These are phyloP conservation scores for Tachypleus tridentatus DNA, from an alignment of 1,140 invertebrate species.

Conservation along the genomic window DNA sequence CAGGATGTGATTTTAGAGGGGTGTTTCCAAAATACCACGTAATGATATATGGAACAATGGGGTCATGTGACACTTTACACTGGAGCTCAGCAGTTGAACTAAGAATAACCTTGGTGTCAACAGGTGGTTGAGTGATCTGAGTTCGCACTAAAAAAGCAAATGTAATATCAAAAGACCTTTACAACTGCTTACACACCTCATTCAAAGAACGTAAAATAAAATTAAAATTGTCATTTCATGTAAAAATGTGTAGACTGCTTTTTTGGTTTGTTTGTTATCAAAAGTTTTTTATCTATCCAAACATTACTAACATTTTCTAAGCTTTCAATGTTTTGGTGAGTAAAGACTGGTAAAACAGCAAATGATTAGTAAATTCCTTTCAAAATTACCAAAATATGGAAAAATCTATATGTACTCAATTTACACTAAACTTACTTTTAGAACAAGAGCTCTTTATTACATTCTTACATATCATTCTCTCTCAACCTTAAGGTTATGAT, in stretches of 20 bases:
- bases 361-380: too few species aligned
- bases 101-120: slow-evolving; percentile 52
- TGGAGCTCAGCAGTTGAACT: slow-evolving; percentile 80
- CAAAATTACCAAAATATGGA: too few species aligned
- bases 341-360: too few species aligned
- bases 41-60: slow-evolving; percentile 74
- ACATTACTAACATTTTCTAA: too few species aligned
- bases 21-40: slow-evolving; percentile 82
- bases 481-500: too few species aligned
- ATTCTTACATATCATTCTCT: too few species aligned
- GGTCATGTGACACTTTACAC: slow-evolving; percentile 87
- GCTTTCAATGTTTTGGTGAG: too few species aligned
- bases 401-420: too few species aligned
- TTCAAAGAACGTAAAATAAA: background rate
- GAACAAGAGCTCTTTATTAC: too few species aligned
- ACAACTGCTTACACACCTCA: slow-evolving; percentile 2
- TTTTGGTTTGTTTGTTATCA: background rate
- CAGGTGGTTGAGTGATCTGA: slow-evolving; percentile 19
- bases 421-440: too few species aligned
- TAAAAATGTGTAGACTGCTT: background rate
- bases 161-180: background rate
- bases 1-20: slow-evolving; percentile 12
- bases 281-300: too few species aligned
- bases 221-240: slow-evolving; percentile 1
- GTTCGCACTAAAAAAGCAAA: slow-evolving; percentile 12